A percentile compares a stretch with the other conserved stretches of the same genome.
Conservation (phyloP, 2,888 invertebrate genomes). For the Drosophila multiciliata region DNA sequence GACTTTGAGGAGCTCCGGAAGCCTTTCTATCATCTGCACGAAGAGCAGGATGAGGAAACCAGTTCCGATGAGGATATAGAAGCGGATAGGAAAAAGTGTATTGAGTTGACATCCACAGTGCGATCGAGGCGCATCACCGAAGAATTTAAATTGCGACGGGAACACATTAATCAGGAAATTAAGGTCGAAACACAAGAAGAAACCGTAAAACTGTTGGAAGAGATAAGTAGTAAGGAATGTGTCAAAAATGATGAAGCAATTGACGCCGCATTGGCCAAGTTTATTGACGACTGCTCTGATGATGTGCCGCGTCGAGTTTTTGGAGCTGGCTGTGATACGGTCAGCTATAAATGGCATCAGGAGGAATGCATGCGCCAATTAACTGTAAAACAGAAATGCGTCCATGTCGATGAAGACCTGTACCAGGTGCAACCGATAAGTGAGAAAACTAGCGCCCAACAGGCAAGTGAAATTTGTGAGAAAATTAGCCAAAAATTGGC, state of each 20-base stretch:
- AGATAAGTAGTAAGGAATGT: neutral
- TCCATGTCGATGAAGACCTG: constrained; percentile 2
- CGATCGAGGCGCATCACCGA: constrained; percentile 46
- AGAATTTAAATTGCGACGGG: constrained; percentile 42
- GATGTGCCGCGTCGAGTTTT: constrained; percentile 65
- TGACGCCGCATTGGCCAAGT: constrained; percentile 55
- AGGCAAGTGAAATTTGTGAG: constrained; percentile 47
- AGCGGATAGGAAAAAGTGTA: constrained; percentile 19
- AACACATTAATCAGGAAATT: constrained; percentile 29
- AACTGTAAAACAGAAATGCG: constrained; percentile 2
- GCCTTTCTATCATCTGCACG: constrained; percentile 1
- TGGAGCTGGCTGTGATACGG: constrained; percentile 48
- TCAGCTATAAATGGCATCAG: constrained; percentile 45
- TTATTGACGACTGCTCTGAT: constrained; percentile 48
- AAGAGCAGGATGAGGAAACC: neutral
- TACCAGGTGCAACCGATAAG: constrained; percentile 8
- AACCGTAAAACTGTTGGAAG: neutral
- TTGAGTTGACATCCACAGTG: constrained; percentile 26
- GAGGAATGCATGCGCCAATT: constrained; percentile 62
- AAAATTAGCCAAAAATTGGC: constrained; percentile 44
- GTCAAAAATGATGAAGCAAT: neutral
- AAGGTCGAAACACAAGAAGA: neutral
- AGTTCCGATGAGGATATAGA: constrained; percentile 44
- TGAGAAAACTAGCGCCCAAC: constrained; percentile 23
- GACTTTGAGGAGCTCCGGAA: constrained; percentile 61